Percentiles rank a stretch among this genome's conserved stretches.
phyloP scores from a whole-genome alignment of 2,113 vertebrate species.

The Salvelinus fontinalis region DNA sequence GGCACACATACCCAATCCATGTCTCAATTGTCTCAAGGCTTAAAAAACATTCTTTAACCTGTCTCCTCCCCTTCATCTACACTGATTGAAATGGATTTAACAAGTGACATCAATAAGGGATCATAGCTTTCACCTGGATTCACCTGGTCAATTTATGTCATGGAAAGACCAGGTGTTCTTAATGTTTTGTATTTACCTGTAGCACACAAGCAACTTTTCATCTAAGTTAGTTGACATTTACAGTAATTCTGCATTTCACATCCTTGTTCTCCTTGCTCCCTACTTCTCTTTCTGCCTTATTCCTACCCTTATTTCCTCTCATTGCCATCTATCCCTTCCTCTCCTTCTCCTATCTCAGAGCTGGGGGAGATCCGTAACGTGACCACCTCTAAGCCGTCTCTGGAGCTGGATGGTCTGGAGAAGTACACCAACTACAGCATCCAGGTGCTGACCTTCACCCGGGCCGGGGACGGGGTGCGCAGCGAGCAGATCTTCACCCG shows the following conservation, averaged over 20 bases:
- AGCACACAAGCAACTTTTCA: conserved; percentile 5
- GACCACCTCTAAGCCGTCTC: conserved; percentile 88
- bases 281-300: neutral
- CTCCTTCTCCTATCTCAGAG: conserved; percentile 67
- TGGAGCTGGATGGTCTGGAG: conserved; percentile 93
- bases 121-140: no score
- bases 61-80: no score
- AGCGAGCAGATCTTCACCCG: conserved; percentile 97
- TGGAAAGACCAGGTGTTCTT: no score
- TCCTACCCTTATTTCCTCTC: neutral
- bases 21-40: no score
- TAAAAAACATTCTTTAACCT: no score
- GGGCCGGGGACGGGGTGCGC: conserved; percentile 93
- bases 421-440: conserved; percentile 99
- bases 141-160: no score
- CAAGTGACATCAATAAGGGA: no score
- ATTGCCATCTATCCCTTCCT: neutral
- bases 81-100: no score
- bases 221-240: neutral
- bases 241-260: no score
- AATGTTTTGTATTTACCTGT: no score
- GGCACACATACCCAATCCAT: no score
- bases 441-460: conserved; percentile 93
- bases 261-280: neutral
- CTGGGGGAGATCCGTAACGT: conserved; percentile 96